Conservation (phyloP, 1,140 invertebrate species). For the Bradysia coprophila region DNA sequence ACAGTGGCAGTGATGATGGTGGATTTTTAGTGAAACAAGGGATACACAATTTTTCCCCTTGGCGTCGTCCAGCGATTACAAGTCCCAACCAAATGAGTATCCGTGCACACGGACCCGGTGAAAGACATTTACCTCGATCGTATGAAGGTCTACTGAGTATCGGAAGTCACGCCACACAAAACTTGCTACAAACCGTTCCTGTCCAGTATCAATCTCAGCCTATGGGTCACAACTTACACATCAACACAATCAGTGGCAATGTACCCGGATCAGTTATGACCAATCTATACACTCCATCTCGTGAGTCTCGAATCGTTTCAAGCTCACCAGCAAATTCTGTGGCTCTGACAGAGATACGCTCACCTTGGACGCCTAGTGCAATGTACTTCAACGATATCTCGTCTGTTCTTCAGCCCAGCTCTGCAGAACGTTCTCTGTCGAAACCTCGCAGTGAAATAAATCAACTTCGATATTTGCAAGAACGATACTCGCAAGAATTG, state of each 20-base stretch:
- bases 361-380: slow-evolving; percentile 33
- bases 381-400: slow-evolving; percentile 67
- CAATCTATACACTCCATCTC: slow-evolving; percentile 21
- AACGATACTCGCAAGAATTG: slow-evolving; percentile 51
- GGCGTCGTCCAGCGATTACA: slow-evolving; percentile 42
- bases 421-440: slow-evolving; percentile 57
- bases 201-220: slow-evolving; percentile 11
- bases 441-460: slow-evolving; percentile 35
- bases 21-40: slow-evolving; percentile 44
- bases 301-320: slow-evolving; percentile 37
- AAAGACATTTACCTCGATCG: slow-evolving; percentile 16
- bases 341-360: slow-evolving; percentile 30
- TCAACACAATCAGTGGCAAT: slow-evolving; percentile 18
- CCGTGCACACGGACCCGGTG: slow-evolving; percentile 27
- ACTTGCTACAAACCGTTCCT: slow-evolving; percentile 1
- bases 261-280: slow-evolving; percentile 11
- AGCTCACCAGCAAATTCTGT: slow-evolving; percentile 38
- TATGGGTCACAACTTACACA: slow-evolving; percentile 10
- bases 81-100: slow-evolving; percentile 47
- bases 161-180: slow-evolving; percentile 9
- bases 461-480: slow-evolving; percentile 39
- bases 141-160: slow-evolving; percentile 13
- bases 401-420: slow-evolving; percentile 63
- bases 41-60: slow-evolving; percentile 33
- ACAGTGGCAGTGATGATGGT: slow-evolving; percentile 62